Percentiles rank a stretch among this genome's conserved stretches.
Conservation (phyloP, 2,888 invertebrate species). For the Campaea margaritaria region DNA sequence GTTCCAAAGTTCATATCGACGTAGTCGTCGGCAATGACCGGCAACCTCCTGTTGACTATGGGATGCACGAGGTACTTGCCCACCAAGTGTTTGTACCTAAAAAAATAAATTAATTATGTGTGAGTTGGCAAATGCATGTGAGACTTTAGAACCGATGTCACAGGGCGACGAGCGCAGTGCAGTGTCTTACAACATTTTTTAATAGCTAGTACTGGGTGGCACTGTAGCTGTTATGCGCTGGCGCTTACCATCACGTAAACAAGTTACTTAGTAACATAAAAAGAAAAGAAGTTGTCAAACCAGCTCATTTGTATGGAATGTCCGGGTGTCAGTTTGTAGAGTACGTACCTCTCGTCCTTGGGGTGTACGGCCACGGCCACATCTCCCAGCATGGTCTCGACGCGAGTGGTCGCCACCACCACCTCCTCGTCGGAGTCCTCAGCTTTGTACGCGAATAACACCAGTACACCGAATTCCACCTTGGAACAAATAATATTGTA, state of each 20-base stretch:
- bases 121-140: too few relatives aligned
- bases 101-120: constrained; percentile 9
- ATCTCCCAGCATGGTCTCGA: constrained; percentile 99
- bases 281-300: too few relatives aligned
- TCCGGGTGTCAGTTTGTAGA: too few relatives aligned
- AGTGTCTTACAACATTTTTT: too few relatives aligned
- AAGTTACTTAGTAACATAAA: too few relatives aligned
- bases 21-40: constrained; percentile 96
- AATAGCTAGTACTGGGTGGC: too few relatives aligned
- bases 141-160: too few relatives aligned
- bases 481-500: constrained; percentile 50
- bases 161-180: too few relatives aligned
- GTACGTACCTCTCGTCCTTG: constrained; percentile 87
- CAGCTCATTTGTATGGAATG: too few relatives aligned
- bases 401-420: constrained; percentile 97
- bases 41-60: constrained; percentile 92
- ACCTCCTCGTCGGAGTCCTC: constrained; percentile 91
- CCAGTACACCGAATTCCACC: constrained; percentile 97
- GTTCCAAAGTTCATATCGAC: constrained; percentile 98
- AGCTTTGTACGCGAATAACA: constrained; percentile 95
- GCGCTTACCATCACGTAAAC: too few relatives aligned
- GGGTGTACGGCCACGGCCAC: constrained; percentile 99
- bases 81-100: constrained; percentile 90
- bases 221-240: too few relatives aligned
- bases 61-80: constrained; percentile 95